A percentile compares a stretch with the other conserved stretches of the same genome.
phyloP scores from a whole-genome alignment of 2,888 invertebrate genomes.

The Melieria picta region DNA sequence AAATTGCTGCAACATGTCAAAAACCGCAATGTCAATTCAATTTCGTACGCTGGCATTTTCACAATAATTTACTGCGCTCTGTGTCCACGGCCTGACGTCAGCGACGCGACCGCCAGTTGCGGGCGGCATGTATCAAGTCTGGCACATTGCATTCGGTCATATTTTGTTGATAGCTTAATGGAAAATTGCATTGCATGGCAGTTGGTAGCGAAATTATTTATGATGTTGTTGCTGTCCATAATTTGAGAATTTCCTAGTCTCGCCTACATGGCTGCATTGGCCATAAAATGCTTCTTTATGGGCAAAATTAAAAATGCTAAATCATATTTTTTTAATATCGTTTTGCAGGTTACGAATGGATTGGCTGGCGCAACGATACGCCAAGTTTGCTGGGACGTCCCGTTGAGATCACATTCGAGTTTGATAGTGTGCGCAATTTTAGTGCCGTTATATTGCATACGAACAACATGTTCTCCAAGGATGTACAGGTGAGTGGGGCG shows the following conservation, averaged over 20 bases:
- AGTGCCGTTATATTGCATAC: constrained; percentile 78
- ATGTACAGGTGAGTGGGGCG: constrained; percentile 72
- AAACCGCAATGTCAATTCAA: too few relatives aligned
- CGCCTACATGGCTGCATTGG: too few relatives aligned
- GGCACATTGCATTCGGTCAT: background rate
- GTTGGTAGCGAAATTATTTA: background rate
- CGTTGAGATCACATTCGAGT: constrained; percentile 81
- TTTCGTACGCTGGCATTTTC: too few relatives aligned
- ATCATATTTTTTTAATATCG: constrained; percentile 42
- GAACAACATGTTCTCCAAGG: constrained; percentile 81
- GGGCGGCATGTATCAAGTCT: too few relatives aligned
- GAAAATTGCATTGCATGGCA: constrained; percentile 16
- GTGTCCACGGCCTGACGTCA: too few relatives aligned
- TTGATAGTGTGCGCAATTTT: constrained; percentile 81
- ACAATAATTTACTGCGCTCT: too few relatives aligned
- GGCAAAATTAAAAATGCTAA: constrained; percentile 70
- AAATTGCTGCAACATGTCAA: too few relatives aligned
- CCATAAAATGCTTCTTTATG: too few relatives aligned
- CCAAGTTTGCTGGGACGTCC: constrained; percentile 71
- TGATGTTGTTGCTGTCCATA: background rate
- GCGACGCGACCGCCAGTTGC: too few relatives aligned
- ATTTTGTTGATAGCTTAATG: constrained; percentile 41
- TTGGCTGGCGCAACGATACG: constrained; percentile 82
- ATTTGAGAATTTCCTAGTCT: background rate
- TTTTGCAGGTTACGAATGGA: constrained; percentile 79